phyloP scores from a whole-genome alignment of 2,888 invertebrate species.

The Rutpela maculata region DNA sequence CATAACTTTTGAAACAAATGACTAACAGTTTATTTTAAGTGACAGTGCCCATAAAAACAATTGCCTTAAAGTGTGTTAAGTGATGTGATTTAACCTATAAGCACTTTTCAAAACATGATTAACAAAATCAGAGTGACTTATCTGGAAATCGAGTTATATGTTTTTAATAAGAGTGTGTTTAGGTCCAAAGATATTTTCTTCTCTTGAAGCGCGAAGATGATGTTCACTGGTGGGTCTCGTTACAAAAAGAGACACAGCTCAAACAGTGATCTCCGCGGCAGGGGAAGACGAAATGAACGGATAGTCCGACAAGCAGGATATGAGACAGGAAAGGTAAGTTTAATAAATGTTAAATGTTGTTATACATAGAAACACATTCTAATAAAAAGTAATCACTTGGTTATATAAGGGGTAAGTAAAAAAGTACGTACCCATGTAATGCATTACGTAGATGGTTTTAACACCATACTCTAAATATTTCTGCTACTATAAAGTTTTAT shows the following conservation, averaged over 20 bases:
- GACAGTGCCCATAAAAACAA: constrained; percentile 22
- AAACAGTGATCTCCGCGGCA: constrained; percentile 63
- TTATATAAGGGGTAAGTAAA: not conserved
- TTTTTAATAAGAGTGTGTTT: constrained; percentile 40
- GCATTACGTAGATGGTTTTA: too few species aligned
- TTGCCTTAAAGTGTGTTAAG: constrained; percentile 5
- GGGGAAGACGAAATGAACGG: constrained; percentile 65
- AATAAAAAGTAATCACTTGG: not conserved
- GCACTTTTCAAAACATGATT: constrained; percentile 36
- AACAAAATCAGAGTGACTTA: constrained; percentile 45
- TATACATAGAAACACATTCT: not conserved
- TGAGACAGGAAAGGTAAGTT: constrained; percentile 55
- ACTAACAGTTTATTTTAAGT: constrained; percentile 39
- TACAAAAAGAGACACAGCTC: constrained; percentile 76
- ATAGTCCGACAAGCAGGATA: constrained; percentile 55
- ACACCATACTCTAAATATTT: too few species aligned
- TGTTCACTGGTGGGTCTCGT: constrained; percentile 83
- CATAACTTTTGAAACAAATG: constrained; percentile 20
- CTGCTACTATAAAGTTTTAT: too few species aligned
- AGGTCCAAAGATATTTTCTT: constrained; percentile 42
- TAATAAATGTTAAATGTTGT: not conserved
- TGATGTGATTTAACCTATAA: constrained; percentile 16
- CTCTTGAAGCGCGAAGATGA: constrained; percentile 76
- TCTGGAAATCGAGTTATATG: constrained; percentile 36
- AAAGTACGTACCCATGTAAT: too few species aligned